phyloP scores from a whole-genome alignment of 2,113 vertebrate species.

The Poeciliopsis occidentalis region DNA sequence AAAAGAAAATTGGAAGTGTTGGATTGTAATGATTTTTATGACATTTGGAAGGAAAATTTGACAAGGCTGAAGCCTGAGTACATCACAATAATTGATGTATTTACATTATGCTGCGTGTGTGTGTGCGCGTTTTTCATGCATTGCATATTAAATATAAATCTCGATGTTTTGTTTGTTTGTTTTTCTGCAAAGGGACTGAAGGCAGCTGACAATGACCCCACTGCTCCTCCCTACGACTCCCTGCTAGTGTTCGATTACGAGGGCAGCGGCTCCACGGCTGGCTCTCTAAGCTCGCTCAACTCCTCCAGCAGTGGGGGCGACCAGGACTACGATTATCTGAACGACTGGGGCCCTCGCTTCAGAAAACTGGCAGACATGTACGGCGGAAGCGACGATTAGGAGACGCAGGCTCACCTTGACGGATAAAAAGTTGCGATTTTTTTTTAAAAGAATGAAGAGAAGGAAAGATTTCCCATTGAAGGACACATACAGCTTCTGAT shows the following conservation, averaged over 20 bases:
- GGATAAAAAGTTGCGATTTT: slow-evolving; percentile 20
- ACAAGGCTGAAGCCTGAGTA: too few relatives aligned
- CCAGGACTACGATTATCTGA: slow-evolving; percentile 99
- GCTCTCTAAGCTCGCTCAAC: slow-evolving; percentile 97
- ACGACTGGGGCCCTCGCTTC: slow-evolving; percentile 98
- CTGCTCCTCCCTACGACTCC: slow-evolving; percentile 96
- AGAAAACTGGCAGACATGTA: slow-evolving; percentile 99
- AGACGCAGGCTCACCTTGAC: slow-evolving; percentile 33
- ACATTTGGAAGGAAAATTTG: too few relatives aligned
- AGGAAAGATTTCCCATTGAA: slow-evolving; percentile 62
- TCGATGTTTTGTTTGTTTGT: neutral
- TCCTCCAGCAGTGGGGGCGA: slow-evolving; percentile 97
- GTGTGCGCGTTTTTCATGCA: neutral
- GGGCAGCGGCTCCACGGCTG: slow-evolving; percentile 95
- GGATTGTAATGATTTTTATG: too few relatives aligned
- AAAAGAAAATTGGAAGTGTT: too few relatives aligned
- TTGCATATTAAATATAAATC: neutral
- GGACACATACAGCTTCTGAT: slow-evolving; percentile 90
- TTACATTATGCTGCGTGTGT: too few relatives aligned
- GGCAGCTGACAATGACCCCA: slow-evolving; percentile 96
- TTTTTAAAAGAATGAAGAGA: slow-evolving; percentile 19
- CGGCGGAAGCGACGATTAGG: slow-evolving; percentile 92
- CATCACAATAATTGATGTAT: too few relatives aligned
- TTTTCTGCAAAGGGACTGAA: slow-evolving; percentile 88
- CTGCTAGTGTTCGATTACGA: slow-evolving; percentile 98